These are phyloP conservation scores for Drosophila trapezifrons DNA, from an alignment of 1,140 invertebrate genomes.

Conservation along the genomic window DNA sequence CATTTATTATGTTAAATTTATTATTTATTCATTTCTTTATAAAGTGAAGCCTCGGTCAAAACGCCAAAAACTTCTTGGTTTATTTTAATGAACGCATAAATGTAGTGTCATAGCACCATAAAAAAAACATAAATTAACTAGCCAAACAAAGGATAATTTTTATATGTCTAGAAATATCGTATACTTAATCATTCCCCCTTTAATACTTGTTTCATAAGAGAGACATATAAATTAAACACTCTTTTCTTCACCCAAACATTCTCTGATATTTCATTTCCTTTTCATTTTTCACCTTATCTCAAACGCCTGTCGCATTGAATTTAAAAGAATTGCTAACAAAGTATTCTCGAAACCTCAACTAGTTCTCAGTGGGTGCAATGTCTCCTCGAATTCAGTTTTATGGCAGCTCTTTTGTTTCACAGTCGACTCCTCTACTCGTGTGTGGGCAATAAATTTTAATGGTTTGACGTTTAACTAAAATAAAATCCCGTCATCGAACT, in stretches of 20 bases:
- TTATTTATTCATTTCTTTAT: too few species aligned
- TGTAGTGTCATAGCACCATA: too few species aligned
- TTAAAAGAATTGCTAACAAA: conserved; percentile 32
- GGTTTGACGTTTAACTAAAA: conserved; percentile 52
- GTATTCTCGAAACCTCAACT: conserved; percentile 20
- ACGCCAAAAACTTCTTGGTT: too few species aligned
- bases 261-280: conserved; percentile 10
- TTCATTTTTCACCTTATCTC: conserved; percentile 31
- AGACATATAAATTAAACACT: conserved; percentile 2
- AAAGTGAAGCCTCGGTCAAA: too few species aligned
- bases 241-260: neutral
- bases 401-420: conserved; percentile 50
- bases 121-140: neutral
- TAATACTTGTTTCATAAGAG: neutral
- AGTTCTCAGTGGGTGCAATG: conserved; percentile 37
- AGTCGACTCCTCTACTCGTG: conserved; percentile 20
- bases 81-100: too few species aligned
- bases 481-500: conserved; percentile 50
- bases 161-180: neutral
- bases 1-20: too few species aligned
- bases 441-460: conserved; percentile 47
- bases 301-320: conserved; percentile 42
- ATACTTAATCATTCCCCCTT: neutral
- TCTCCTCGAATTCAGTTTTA: conserved; percentile 30
- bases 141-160: neutral